phyloP scores from a whole-genome alignment of 2,797 vertebrate genomes.

The Poeciliopsis paucimaculata region DNA sequence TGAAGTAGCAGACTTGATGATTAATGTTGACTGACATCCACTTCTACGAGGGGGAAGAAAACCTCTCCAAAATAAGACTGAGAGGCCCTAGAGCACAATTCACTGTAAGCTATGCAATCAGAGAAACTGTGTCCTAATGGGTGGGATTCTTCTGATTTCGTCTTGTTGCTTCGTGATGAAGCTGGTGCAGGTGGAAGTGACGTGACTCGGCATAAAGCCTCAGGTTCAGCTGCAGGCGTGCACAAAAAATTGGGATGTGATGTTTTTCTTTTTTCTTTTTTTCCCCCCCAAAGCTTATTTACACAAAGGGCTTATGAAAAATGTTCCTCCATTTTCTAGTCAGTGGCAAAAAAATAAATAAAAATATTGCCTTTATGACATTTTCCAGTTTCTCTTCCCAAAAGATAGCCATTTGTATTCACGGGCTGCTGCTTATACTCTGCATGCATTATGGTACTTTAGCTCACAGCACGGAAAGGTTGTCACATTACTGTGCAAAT shows the following conservation, averaged over 20 bases:
- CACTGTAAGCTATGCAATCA: conserved; percentile 41
- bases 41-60: conserved; percentile 19
- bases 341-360: conserved; percentile 37
- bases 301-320: conserved; percentile 58
- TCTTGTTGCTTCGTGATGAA: conserved; percentile 42
- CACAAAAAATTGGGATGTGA: conserved; percentile 45
- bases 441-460: conserved; percentile 74
- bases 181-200: conserved; percentile 13
- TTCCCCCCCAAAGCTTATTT: conserved; percentile 33
- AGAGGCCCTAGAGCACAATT: conserved; percentile 35
- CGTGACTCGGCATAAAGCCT: conserved; percentile 42
- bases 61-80: conserved; percentile 29
- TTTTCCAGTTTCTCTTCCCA: conserved; percentile 44
- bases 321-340: conserved; percentile 45
- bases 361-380: conserved; percentile 36
- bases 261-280: conserved; percentile 24
- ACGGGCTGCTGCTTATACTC: conserved; percentile 57
- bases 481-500: conserved; percentile 82
- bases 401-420: conserved; percentile 77
- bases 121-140: conserved; percentile 40
- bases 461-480: conserved; percentile 66
- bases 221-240: conserved; percentile 44
- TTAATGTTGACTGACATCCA: conserved; percentile 33
- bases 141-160: conserved; percentile 40
- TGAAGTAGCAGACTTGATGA: conserved; percentile 40